Evolutionary conservation across 2,888 invertebrate species (phyloP), one percentile per base, ranked within the genome.

Genomic region (Himalopsyche japonica): DNA sequence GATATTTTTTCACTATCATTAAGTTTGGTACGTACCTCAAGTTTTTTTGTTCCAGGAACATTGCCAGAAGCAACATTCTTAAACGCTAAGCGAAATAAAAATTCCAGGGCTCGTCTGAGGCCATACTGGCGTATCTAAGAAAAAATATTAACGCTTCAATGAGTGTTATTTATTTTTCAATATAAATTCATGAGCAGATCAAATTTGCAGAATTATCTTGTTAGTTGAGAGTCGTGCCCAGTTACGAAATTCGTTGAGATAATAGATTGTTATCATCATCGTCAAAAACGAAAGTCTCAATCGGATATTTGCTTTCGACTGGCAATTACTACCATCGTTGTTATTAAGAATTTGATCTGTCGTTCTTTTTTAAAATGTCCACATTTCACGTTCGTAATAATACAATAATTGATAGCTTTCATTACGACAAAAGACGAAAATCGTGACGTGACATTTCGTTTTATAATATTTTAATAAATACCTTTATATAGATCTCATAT

Each of bases 361-460:
- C 70, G 70, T 70, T 70, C 70, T 70, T 70, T 70, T 70, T 70
- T 70, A 70, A 70, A 49, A 47, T 79, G 37, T 76, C 76, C 49
- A 43, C 76, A 48, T 76, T 32, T 48, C 76, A 12, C n/a, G 43
- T 81, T 81, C 37, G 24, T 15, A 37, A 77, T 77, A 77, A 77
- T 77, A 37, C 27, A 77, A 34, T 76, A 81, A 81, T 81, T 76
- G 76, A 81, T 76, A 76, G 30, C 47, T n/a, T 30, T 34, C 48
- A 20, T 81, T 76, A 81, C 43, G 76, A 81, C 76, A 30, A n/a
- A n/a, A n/a, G 76, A 76, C 76, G 76, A 76, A 81, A 18, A 27
- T 81, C 81, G 81, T 81, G 81, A 81, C 76, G 30, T 30, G 30
- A 43, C 30, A 47, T 81, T 81, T 76, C 24, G 76, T 32, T 47